Percentiles rank a stretch among this genome's conserved stretches.
Evolutionary conservation across 2,888 invertebrate species (phyloP).

Genomic region (Cephus rjabovi): DNA sequence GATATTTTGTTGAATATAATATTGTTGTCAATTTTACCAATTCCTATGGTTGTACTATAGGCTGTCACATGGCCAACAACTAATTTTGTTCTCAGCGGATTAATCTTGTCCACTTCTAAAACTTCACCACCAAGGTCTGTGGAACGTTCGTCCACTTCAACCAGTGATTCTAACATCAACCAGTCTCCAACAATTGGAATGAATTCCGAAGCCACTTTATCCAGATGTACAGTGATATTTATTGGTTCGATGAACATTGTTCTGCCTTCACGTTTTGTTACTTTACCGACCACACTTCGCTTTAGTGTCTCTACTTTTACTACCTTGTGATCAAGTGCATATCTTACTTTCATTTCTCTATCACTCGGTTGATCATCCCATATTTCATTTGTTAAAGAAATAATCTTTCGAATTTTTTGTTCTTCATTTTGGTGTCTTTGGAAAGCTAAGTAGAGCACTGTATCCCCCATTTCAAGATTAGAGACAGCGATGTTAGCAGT

Average conservation of each 20-base stretch:
- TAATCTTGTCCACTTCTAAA: conserved; percentile 72
- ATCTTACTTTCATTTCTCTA: conserved; percentile 63
- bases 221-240: conserved; percentile 73
- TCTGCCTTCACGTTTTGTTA: conserved; percentile 62
- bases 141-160: conserved; percentile 73
- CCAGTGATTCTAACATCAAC: conserved; percentile 73
- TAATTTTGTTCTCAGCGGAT: conserved; percentile 72
- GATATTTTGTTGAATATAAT: conserved; percentile 73
- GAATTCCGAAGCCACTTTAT: conserved; percentile 74
- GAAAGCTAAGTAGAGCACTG: conserved; percentile 71
- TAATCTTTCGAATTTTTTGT: conserved; percentile 71
- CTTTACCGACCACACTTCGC: conserved; percentile 64
- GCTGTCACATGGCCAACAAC: conserved; percentile 68
- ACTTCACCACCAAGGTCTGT: conserved; percentile 70
- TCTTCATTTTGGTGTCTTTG: conserved; percentile 64
- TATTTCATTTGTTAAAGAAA: conserved; percentile 67
- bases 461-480: conserved; percentile 69
- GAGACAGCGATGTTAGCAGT: conserved; percentile 55
- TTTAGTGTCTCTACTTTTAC: conserved; percentile 35
- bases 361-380: conserved; percentile 53
- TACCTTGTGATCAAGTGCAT: conserved; percentile 51
- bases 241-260: conserved; percentile 68
- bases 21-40: conserved; percentile 72
- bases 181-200: conserved; percentile 79
- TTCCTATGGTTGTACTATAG: conserved; percentile 56